A percentile compares a stretch with the other conserved stretches of the same genome.
Evolutionary conservation across 2,113 vertebrate species (phyloP).

Genomic region (Xenopus borealis): DNA sequence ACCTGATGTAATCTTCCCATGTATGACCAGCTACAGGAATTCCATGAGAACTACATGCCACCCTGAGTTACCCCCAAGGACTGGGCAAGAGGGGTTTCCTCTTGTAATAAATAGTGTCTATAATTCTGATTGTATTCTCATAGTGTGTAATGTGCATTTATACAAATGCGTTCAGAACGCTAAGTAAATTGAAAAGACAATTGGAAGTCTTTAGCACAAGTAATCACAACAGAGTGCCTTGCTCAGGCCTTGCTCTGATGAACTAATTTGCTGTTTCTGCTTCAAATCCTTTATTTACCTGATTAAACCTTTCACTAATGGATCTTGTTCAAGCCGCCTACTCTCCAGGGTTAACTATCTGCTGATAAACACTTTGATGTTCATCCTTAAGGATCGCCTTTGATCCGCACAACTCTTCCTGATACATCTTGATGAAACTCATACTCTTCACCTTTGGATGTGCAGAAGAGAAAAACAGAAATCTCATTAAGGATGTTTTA

Average conservation of each 20-base stretch:
- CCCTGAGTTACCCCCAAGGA: no score
- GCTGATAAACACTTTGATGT: slow-evolving; percentile 31
- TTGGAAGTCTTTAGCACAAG: not conserved
- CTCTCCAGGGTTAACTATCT: slow-evolving; percentile 15
- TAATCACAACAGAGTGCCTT: not conserved
- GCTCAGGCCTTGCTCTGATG: not conserved
- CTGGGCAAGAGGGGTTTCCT: no score
- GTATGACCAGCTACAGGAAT: no score
- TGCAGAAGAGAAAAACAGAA: slow-evolving; percentile 11
- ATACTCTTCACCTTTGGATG: slow-evolving; percentile 21
- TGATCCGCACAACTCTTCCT: slow-evolving; percentile 20
- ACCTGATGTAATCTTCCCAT: no score
- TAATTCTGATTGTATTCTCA: no score
- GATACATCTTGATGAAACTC: slow-evolving; percentile 26
- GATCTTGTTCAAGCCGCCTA: not conserved
- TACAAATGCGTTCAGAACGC: no score
- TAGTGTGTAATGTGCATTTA: no score
- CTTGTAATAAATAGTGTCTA: no score
- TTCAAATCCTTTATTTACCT: not conserved
- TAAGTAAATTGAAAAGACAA: not conserved
- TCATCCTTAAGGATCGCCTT: slow-evolving; percentile 17
- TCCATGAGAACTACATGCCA: no score
- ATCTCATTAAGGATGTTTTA: slow-evolving; percentile 27
- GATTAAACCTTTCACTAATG: not conserved
- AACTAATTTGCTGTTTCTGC: not conserved